These are phyloP conservation scores for Siniperca scherzeri DNA, from an alignment of 2,797 vertebrate genomes.

Conservation along the genomic window DNA sequence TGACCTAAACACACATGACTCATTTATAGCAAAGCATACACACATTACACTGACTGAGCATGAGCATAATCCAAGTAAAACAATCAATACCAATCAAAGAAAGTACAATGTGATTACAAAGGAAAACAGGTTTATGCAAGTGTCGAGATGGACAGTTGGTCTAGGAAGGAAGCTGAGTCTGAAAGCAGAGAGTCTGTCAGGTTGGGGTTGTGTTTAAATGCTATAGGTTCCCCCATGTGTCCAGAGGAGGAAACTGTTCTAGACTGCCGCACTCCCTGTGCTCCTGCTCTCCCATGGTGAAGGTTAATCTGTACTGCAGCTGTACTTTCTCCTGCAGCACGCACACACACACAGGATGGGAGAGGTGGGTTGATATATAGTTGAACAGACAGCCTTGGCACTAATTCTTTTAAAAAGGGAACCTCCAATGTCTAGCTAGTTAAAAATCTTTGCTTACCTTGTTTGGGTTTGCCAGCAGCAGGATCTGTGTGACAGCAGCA, in stretches of 20 bases:
- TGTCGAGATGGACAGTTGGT: slow-evolving; percentile 44
- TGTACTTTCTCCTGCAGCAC: slow-evolving; percentile 92
- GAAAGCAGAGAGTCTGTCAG: slow-evolving; percentile 73
- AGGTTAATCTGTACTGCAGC: slow-evolving; percentile 94
- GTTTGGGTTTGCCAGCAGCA: slow-evolving; percentile 96
- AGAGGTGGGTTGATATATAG: not conserved
- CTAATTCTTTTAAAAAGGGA: not conserved
- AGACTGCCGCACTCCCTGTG: slow-evolving; percentile 93
- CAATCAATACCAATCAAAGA: slow-evolving; percentile 46
- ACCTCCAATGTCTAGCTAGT: not conserved
- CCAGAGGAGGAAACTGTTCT: slow-evolving; percentile 94
- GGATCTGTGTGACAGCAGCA: slow-evolving; percentile 96
- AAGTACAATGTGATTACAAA: slow-evolving; percentile 55
- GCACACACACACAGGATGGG: slow-evolving; percentile 16
- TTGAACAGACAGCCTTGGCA: not conserved
- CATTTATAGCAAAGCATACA: slow-evolving; percentile 65
- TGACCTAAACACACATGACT: slow-evolving; percentile 48
- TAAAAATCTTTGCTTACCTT: slow-evolving; percentile 84
- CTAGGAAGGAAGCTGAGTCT: slow-evolving; percentile 44
- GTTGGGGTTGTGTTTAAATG: slow-evolving; percentile 45
- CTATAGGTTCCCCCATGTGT: slow-evolving; percentile 96
- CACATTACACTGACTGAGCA: slow-evolving; percentile 53
- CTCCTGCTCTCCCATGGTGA: slow-evolving; percentile 92
- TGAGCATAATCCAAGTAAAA: slow-evolving; percentile 50
- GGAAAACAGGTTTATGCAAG: slow-evolving; percentile 55